Conservation (phyloP, 2,113 vertebrate species). For the Acinonyx jubatus region DNA sequence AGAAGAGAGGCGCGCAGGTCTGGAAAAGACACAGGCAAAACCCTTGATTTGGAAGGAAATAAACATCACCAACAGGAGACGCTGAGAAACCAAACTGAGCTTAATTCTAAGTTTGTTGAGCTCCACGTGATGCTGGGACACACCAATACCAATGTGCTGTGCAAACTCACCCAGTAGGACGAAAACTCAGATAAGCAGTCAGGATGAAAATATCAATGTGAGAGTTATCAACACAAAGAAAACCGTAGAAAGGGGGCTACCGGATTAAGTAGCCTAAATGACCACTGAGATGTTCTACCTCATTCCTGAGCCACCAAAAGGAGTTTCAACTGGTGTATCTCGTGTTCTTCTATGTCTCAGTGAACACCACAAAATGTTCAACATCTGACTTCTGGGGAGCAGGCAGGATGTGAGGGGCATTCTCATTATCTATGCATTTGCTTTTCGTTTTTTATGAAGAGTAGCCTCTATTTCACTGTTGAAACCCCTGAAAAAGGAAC, state of each 20-base stretch:
- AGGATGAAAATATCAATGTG: background rate
- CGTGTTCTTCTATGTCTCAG: background rate
- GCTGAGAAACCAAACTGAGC: background rate
- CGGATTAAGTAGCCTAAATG: background rate
- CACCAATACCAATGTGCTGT: background rate
- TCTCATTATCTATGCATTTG: background rate
- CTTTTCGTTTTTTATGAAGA: conserved; percentile 42
- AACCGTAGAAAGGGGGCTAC: background rate
- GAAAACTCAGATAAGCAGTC: background rate
- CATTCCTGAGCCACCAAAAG: background rate
- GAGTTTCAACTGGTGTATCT: background rate
- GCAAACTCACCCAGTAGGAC: background rate
- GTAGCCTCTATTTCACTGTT: background rate
- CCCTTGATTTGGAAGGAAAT: background rate
- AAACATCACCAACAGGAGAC: background rate
- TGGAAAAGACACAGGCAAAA: background rate
- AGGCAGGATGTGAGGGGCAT: background rate
- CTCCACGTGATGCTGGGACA: background rate
- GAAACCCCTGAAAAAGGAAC: conserved; percentile 54
- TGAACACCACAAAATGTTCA: background rate
- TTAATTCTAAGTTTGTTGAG: background rate
- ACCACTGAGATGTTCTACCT: background rate
- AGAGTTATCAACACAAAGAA: background rate
- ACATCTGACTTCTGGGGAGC: background rate
- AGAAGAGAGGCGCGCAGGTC: background rate